These are phyloP conservation scores for Morone saxatilis DNA, from an alignment of 2,113 vertebrate species.

Conservation along the genomic window DNA sequence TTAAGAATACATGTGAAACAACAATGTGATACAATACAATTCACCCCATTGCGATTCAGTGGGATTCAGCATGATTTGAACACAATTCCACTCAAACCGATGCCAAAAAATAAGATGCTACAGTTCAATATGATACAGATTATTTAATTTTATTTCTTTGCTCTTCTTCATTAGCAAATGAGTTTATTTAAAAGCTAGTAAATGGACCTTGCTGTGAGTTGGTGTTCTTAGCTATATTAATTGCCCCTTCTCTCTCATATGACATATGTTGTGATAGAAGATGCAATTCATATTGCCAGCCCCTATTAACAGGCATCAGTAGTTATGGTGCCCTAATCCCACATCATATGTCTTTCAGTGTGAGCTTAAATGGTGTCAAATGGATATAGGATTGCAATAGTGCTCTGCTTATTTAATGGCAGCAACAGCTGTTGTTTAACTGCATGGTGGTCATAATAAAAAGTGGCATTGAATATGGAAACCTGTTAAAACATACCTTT, in stretches of 20 bases:
- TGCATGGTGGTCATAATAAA: not conserved
- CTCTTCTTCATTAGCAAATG: no score
- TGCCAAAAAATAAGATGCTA: no score
- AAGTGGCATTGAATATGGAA: not conserved
- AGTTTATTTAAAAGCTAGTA: not conserved
- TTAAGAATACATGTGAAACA: no score
- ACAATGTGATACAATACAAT: no score
- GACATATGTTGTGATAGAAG: not conserved
- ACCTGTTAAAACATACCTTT: not conserved
- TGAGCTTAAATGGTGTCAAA: conserved; percentile 11
- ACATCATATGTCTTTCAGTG: not conserved
- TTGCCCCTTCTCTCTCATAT: no score
- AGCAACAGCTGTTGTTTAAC: conserved; percentile 42
- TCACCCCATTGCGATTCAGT: no score
- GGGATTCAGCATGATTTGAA: no score
- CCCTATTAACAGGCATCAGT: not conserved
- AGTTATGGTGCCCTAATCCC: not conserved
- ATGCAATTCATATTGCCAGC: not conserved
- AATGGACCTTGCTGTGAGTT: not conserved
- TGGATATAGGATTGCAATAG: conserved; percentile 3
- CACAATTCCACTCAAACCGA: no score
- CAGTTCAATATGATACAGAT: no score
- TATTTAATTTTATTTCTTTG: no score
- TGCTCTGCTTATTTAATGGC: conserved; percentile 15
- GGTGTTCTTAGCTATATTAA: not conserved